These are phyloP conservation scores for Ia io DNA, from an alignment of 2,113 vertebrate genomes.

Conservation along the genomic window DNA sequence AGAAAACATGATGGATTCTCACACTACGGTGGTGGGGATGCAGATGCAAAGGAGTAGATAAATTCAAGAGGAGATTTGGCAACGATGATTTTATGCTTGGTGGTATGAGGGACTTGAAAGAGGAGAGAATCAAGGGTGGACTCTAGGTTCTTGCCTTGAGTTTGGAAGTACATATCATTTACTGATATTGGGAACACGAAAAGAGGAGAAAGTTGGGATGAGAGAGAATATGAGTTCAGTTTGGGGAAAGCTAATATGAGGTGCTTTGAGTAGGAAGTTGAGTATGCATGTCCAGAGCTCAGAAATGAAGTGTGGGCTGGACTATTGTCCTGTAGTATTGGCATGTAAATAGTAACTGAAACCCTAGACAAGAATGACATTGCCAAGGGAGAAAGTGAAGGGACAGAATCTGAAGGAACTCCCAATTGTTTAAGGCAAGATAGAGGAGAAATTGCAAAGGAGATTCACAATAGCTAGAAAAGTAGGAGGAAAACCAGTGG, in stretches of 20 bases:
- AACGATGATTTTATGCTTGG: background rate
- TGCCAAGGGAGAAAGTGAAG: background rate
- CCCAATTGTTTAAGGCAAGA: background rate
- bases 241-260: background rate
- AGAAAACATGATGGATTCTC: background rate
- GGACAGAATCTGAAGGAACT: background rate
- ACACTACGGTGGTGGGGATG: background rate
- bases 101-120: background rate
- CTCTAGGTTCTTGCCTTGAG: constrained; percentile 1
- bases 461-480: background rate
- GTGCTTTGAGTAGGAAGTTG: background rate
- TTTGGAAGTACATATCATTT: background rate
- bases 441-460: background rate
- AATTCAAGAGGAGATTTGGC: background rate
- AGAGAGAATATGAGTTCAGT: constrained; percentile 13
- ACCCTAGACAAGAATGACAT: background rate
- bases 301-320: background rate
- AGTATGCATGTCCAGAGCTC: background rate
- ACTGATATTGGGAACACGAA: background rate
- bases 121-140: constrained; percentile 17
- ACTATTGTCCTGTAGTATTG: background rate
- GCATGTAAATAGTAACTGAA: background rate
- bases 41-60: constrained; percentile 4
- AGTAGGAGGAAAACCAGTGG: background rate
- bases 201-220: background rate